Evolutionary conservation across 2,888 invertebrate species (phyloP).

Genomic region (Tubulanus polymorphus): DNA sequence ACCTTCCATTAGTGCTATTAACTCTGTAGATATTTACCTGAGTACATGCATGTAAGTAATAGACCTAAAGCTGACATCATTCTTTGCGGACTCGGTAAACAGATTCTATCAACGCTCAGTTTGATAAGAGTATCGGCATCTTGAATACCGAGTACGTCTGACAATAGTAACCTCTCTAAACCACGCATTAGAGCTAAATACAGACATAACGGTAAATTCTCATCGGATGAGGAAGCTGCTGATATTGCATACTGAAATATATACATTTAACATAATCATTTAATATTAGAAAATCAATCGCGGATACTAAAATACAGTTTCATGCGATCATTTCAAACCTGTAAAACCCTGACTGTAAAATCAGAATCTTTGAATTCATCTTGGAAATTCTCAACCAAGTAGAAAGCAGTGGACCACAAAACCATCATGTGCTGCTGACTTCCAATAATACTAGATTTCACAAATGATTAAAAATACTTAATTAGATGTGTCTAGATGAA

Average conservation of each 20-base stretch:
- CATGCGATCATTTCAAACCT: no score
- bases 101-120: constrained; percentile 56
- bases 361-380: constrained; percentile 63
- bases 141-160: constrained; percentile 38
- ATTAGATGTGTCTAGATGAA: no score
- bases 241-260: constrained; percentile 38
- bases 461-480: no score
- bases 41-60: constrained; percentile 75
- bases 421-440: constrained; percentile 65
- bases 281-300: neutral
- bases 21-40: constrained; percentile 54
- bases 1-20: no score
- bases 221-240: constrained; percentile 43
- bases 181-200: constrained; percentile 59
- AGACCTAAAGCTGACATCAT: constrained; percentile 71
- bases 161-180: constrained; percentile 65
- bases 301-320: neutral
- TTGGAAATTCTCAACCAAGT: constrained; percentile 63
- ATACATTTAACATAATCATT: no score
- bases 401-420: constrained; percentile 73
- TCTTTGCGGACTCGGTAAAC: constrained; percentile 64
- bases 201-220: constrained; percentile 40
- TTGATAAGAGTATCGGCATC: constrained; percentile 47
- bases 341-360: constrained; percentile 49
- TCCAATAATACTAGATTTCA: constrained; percentile 28